Evolutionary conservation across 2,797 vertebrate genomes (phyloP).

Genomic region (Gymnocypris eckloni): DNA sequence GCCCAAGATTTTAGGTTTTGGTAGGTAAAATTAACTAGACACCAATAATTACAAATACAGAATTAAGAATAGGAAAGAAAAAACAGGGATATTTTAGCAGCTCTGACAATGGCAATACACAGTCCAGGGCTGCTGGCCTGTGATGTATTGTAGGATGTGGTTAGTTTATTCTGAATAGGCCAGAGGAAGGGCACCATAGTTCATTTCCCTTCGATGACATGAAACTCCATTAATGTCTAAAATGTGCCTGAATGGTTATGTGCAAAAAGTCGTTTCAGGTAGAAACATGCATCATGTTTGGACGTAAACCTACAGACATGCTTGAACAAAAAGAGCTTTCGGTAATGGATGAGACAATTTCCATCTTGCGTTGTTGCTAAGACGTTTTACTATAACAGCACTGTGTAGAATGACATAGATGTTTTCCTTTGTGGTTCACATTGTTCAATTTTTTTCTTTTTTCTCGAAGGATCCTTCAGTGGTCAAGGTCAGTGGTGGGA

Average conservation of each 20-base stretch:
- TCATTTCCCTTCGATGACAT: background rate
- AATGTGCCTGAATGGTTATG: background rate
- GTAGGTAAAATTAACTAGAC: background rate
- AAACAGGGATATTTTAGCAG: background rate
- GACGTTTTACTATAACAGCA: background rate
- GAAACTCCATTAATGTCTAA: constrained; percentile 4
- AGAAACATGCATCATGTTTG: background rate
- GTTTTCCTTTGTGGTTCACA: background rate
- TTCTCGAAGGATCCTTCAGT: constrained; percentile 88
- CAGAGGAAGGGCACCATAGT: background rate
- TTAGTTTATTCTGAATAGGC: constrained; percentile 27
- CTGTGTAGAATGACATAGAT: background rate
- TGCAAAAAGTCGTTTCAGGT: background rate
- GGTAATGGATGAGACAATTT: background rate
- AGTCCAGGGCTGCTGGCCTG: constrained; percentile 1
- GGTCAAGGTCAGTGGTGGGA: constrained; percentile 87
- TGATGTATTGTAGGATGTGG: constrained; percentile 25
- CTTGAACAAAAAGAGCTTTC: constrained; percentile 10
- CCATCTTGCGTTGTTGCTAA: constrained; percentile 8
- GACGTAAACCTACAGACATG: background rate
- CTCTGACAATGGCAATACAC: background rate
- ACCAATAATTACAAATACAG: background rate
- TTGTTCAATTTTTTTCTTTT: background rate
- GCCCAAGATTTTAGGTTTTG: background rate
- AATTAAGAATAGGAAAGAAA: background rate